Evolutionary conservation across 2,888 invertebrate genomes (phyloP).

Genomic region (Apodemia zela): DNA sequence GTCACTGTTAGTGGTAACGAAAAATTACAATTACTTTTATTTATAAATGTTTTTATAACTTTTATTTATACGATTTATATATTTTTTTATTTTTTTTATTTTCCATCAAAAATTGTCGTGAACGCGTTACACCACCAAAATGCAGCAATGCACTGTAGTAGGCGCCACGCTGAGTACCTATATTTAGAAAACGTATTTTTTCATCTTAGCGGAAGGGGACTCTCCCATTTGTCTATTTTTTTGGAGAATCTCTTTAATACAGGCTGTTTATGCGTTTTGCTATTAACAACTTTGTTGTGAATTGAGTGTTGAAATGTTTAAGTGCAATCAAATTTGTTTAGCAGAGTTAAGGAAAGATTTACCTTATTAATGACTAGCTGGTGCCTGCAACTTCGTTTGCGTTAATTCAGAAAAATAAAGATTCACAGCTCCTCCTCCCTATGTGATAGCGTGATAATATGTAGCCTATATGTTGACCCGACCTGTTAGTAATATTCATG

Average conservation of each 20-base stretch:
- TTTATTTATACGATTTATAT: neutral
- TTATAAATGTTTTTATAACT: neutral
- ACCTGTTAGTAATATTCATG: no score
- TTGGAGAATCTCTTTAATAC: neutral
- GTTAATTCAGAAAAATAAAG: no score
- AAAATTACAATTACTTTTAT: neutral
- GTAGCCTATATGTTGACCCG: no score
- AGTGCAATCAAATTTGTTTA: neutral
- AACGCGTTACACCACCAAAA: neutral
- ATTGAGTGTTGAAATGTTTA: neutral
- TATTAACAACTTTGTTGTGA: neutral
- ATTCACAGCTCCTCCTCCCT: no score
- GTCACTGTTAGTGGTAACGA: neutral
- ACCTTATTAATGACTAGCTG: no score
- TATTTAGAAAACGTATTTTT: slow-evolving; percentile 9
- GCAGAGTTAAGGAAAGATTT: neutral
- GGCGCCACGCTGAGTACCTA: slow-evolving; percentile 1
- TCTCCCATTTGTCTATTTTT: slow-evolving; percentile 10
- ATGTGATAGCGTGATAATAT: no score
- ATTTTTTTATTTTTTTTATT: neutral
- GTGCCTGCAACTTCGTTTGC: no score
- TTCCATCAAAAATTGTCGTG: neutral
- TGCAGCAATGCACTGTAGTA: slow-evolving; percentile 9
- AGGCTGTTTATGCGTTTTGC: neutral
- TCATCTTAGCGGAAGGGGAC: slow-evolving; percentile 3